Evolutionary conservation across 2,113 vertebrate genomes (phyloP).

Genomic region (Halichoeres trimaculatus): DNA sequence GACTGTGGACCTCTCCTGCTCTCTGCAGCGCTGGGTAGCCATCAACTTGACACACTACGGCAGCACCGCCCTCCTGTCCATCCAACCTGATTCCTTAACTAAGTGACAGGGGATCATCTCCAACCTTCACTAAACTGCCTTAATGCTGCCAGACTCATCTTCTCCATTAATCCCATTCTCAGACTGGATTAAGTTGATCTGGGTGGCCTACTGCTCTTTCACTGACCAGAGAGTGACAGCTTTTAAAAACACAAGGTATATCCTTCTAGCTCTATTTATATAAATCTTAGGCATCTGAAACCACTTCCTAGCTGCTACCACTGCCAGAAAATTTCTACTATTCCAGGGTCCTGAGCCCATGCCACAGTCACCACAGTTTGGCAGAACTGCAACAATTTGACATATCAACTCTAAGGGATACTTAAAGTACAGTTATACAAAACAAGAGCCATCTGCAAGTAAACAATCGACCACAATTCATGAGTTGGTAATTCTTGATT

Average conservation of each 20-base stretch:
- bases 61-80: conserved; percentile 38
- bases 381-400: no score
- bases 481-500: no score
- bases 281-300: not conserved
- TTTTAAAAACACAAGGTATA: conserved; percentile 7
- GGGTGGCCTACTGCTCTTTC: conserved; percentile 16
- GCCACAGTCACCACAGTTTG: no score
- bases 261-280: not conserved
- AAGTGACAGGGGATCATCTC: conserved; percentile 38
- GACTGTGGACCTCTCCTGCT: conserved; percentile 73
- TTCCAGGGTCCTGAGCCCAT: no score
- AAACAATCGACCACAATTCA: no score
- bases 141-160: conserved; percentile 21
- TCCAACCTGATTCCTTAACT: conserved; percentile 43
- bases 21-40: conserved; percentile 89
- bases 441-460: no score
- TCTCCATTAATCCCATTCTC: conserved; percentile 59
- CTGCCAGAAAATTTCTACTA: not conserved
- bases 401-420: no score
- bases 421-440: no score
- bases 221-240: not conserved
- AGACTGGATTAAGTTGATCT: conserved; percentile 50
- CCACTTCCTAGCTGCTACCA: not conserved
- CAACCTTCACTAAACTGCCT: conserved; percentile 49
- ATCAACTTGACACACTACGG: conserved; percentile 70